Evolutionary conservation across 2,888 invertebrate species (phyloP), one percentile per base, ranked within the genome.

Genomic region (Trisateles emortualis): DNA sequence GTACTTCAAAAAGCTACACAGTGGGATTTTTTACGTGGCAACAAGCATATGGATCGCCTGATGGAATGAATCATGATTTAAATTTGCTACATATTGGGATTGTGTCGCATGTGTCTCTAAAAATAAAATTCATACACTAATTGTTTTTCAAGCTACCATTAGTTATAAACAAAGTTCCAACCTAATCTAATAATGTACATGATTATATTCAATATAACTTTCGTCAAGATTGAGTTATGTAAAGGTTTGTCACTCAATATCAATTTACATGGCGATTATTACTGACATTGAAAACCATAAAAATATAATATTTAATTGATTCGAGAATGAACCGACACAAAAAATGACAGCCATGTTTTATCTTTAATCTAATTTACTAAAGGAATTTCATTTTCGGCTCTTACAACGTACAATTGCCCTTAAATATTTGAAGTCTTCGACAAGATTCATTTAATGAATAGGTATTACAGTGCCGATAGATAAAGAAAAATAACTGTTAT

Each of bases 341-440:
- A 39, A 32, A 60, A 52, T 64, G 69, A 68, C 71, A n/a, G n/a
- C n/a, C n/a, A 42, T 62, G 69, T 64, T 73, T 69, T 56, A 59
- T 56, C 69, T 71, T 54, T 62, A 79, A 76, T 77, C 65, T 55
- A 72, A 76, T 80, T 75, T 68, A 48, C 62, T 63, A 52, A 60
- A 68, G 61, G 59, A 79, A 81, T 82, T 80, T 68, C 38, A 79
- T 79, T 80, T 74, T 52, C 69, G 45, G 52, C 65, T 60, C 62
- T 48, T 54, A 54, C 50, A 62, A 51, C 39, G n/a, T n/a, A n/a
- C 42, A 43, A 63, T 38, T 63, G 40, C 57, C 58, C 59, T 53
- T 51, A 64, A 52, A 60, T 57, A 58, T 66, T 64, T 50, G 46
- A 43, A 51, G 49, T 56, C 17, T 58, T 33, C 29, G 16, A 65